Base-by-base conservation (phyloP, 2,113 vertebrate genomes). In the Nettapus auritus region DNA sequence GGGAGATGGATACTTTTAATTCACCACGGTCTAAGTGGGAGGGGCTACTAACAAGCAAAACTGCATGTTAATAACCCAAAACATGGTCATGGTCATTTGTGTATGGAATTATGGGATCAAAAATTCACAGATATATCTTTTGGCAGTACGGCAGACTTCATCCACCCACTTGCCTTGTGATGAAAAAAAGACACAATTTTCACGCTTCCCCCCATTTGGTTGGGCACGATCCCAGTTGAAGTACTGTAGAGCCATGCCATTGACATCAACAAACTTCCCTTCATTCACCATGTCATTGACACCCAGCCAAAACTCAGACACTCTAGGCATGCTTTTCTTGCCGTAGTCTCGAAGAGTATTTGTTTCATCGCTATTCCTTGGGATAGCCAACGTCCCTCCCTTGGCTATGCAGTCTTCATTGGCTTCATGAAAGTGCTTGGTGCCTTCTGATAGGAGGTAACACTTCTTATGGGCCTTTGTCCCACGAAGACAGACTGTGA, bases 351-450 rank as follows among this genome's bases (percentile, higher is more conserved):
- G 98, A 55, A 99, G 97, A 26, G 97, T 96, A 3, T 97, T 98
- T 91, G 98, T 99, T 94, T 99, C 99, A 5, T 98, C 98, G 0
- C 83, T 48, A n/a, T 97, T 98, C 86, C 99, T 98, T 5, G 99
- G 99, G 38, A 98, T 98, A 20, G 98, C 99, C 75, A 99, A 85
- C 0, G 98, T 99, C 28, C 99, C 99, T 48, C 99, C 99, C 90
- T 99, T 99, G 90, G 99, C 97, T 85, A 99, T 99, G 94, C 99
- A 99, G 96, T 99, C 98, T 96, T 99, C 99, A 0, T 99, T 99
- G 80, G 99, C 99, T 82, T 99, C 99, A 2, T 99, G 99, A 97
- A 99, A 99, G 84, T 99, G 97, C 90, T 99, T 99, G 79, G 97
- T 94, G 48, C 98, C 97, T 83, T 99, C 98, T 20, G 98, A 98